phyloP scores from a whole-genome alignment of 2,113 vertebrate species.

The Vombatus ursinus region DNA sequence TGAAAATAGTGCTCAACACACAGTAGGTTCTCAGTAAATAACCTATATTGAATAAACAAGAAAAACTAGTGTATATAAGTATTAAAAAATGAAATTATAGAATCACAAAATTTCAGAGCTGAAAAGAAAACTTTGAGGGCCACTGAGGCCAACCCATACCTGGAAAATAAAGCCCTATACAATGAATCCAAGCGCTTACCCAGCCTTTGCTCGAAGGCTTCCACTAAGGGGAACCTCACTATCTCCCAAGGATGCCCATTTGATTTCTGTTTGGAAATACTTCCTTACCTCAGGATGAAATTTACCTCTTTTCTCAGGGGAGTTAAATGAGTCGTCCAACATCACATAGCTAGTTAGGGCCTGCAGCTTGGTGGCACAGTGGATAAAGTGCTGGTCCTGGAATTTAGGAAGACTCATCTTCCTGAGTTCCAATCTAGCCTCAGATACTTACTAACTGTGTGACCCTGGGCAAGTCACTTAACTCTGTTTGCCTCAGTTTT shows the following conservation, averaged over 20 bases:
- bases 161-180: not conserved
- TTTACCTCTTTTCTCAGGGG: not conserved
- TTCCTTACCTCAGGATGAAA: not conserved
- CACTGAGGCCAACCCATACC: not conserved
- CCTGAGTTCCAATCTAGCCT: no score
- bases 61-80: not conserved
- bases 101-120: no score
- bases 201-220: not conserved
- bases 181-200: not conserved
- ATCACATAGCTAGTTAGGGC: not conserved
- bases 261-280: not conserved
- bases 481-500: no score
- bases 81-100: not conserved
- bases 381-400: no score
- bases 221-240: not conserved
- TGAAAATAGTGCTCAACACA: fast-evolving
- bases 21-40: not conserved
- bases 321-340: not conserved
- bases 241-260: not conserved
- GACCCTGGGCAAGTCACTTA: no score
- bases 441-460: no score
- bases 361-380: no score
- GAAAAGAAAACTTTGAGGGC: not conserved
- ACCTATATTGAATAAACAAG: not conserved
- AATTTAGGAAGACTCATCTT: no score